phyloP scores from a whole-genome alignment of 2,888 invertebrate species.

The Drosophila pseudotakahashii region DNA sequence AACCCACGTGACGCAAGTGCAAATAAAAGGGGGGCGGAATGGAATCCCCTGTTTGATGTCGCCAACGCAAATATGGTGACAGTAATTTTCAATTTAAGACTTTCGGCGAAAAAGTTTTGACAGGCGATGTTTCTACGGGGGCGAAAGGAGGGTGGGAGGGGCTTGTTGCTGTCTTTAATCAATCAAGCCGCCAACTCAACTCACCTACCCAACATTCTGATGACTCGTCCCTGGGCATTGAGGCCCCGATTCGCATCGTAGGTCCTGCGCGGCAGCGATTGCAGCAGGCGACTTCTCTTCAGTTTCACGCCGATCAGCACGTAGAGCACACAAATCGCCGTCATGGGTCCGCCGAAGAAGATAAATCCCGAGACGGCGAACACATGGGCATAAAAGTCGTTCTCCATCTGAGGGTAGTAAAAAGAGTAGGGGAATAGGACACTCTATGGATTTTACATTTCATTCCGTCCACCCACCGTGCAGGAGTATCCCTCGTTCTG shows the following conservation, averaged over 20 bases:
- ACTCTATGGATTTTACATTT: neutral
- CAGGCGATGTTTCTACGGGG: conserved; percentile 11
- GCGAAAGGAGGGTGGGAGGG: neutral
- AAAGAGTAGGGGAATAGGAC: conserved; percentile 1
- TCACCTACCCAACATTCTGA: conserved; percentile 92
- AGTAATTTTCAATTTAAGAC: conserved; percentile 55
- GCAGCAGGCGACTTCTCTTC: conserved; percentile 87
- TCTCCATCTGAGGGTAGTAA: conserved; percentile 79
- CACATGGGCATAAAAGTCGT: conserved; percentile 86
- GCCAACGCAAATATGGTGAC: conserved; percentile 44
- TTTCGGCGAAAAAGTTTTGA: conserved; percentile 43
- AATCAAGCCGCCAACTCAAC: conserved; percentile 57
- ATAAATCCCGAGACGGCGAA: conserved; percentile 92
- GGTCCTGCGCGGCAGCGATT: conserved; percentile 86
- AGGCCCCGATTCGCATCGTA: conserved; percentile 85
- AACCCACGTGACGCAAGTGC: conserved; percentile 13
- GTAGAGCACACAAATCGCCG: conserved; percentile 92
- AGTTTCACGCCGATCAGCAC: conserved; percentile 90
- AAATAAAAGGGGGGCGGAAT: conserved; percentile 19
- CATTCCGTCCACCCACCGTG: conserved; percentile 78
- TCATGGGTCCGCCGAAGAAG: conserved; percentile 95
- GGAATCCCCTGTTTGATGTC: conserved; percentile 42
- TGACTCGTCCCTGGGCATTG: conserved; percentile 88
- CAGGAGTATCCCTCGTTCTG: conserved; percentile 81
- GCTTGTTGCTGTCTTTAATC: conserved; percentile 48